phyloP scores from a whole-genome alignment of 1,140 invertebrate genomes.

The Zaprionus inermis region DNA sequence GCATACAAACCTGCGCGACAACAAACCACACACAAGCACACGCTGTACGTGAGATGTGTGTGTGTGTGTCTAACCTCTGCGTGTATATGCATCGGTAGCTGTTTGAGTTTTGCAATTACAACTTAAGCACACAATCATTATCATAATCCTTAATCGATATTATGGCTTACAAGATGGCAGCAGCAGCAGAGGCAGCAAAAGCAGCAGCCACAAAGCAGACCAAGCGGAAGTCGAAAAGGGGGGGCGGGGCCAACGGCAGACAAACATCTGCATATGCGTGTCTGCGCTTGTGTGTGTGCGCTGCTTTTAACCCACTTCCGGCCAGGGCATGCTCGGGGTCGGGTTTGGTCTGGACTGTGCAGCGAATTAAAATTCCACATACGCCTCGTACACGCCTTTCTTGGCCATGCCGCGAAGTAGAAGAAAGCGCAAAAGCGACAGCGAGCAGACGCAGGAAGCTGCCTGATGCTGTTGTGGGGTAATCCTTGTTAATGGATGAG shows the following conservation, averaged over 20 bases:
- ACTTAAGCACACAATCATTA: constrained; percentile 78
- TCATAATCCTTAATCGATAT: constrained; percentile 81
- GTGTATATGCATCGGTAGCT: constrained; percentile 39
- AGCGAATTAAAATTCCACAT: constrained; percentile 65
- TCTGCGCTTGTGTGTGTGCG: constrained; percentile 29
- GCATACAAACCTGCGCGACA: constrained; percentile 66
- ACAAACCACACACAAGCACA: constrained; percentile 35
- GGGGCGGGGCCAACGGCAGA: constrained; percentile 6
- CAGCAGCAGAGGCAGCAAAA: constrained; percentile 11
- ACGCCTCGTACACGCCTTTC: constrained; percentile 34
- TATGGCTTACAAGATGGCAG: constrained; percentile 64
- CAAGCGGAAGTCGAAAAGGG: background rate
- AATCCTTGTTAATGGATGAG: constrained; percentile 62
- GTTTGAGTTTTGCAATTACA: constrained; percentile 74
- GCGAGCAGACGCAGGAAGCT: constrained; percentile 12
- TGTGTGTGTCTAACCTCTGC: background rate
- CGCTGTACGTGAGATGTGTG: constrained; percentile 2
- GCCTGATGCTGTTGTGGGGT: constrained; percentile 24
- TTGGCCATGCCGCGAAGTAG: constrained; percentile 15
- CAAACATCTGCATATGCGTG: constrained; percentile 41
- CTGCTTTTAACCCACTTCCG: constrained; percentile 64
- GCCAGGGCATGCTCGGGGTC: constrained; percentile 25
- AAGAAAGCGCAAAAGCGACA: constrained; percentile 15
- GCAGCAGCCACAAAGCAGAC: constrained; percentile 20
- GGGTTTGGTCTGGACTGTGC: constrained; percentile 44